These are phyloP conservation scores for Microcebus ravelobensis DNA, from an alignment of 2,113 vertebrate genomes.

Conservation along the genomic window DNA sequence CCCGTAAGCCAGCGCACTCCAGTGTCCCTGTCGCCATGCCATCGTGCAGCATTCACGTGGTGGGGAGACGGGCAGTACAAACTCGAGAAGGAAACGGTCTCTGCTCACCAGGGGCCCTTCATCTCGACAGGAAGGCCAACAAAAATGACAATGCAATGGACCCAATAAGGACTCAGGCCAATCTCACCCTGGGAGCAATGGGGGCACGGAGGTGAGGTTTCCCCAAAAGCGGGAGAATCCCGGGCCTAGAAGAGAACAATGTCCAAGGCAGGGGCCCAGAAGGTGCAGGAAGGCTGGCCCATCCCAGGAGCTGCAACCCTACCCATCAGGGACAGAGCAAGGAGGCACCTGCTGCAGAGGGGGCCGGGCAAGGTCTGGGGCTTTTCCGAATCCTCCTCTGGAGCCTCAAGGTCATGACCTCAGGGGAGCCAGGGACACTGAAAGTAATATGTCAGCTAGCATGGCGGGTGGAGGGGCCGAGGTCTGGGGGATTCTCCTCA, in stretches of 20 bases:
- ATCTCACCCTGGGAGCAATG: background rate
- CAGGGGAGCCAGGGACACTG: background rate
- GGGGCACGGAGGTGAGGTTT: background rate
- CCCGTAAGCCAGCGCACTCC: background rate
- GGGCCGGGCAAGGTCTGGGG: background rate
- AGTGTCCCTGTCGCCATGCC: background rate
- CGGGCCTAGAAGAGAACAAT: background rate
- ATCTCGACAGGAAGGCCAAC: background rate
- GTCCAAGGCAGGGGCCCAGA: background rate
- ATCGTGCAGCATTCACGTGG: rapidly evolving
- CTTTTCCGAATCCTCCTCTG: background rate
- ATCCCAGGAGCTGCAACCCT: too few relatives aligned
- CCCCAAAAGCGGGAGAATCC: background rate
- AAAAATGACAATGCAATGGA: rapidly evolving
- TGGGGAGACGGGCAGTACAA: too few relatives aligned
- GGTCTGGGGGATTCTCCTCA: background rate
- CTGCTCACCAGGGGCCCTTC: background rate
- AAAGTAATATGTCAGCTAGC: background rate
- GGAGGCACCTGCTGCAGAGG: too few relatives aligned
- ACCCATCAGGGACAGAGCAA: background rate
- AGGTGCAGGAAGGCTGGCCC: background rate
- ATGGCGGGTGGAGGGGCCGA: background rate
- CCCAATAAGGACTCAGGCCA: background rate
- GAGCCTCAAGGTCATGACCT: background rate
- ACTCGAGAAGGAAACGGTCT: too few relatives aligned